phyloP scores from a whole-genome alignment of 2,888 invertebrate species.

The Gonocerus acuteangulatus region DNA sequence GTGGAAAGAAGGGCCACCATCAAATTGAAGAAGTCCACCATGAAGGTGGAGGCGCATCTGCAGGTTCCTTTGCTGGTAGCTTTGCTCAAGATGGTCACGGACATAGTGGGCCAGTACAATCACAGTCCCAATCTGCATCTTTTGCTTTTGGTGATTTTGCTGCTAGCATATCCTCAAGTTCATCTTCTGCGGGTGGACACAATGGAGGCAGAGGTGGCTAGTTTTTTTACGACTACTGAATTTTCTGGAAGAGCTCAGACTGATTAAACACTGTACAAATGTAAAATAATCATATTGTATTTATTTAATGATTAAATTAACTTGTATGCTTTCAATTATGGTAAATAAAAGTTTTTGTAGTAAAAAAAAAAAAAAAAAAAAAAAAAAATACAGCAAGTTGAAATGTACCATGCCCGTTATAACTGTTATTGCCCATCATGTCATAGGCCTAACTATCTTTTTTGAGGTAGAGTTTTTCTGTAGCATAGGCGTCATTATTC shows the following conservation, averaged over 20 bases:
- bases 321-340: too few relatives aligned
- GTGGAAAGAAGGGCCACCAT: not conserved
- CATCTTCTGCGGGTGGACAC: conserved; percentile 3
- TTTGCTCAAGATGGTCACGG: not conserved
- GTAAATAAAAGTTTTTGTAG: too few relatives aligned
- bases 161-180: conserved; percentile 2
- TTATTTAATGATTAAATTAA: too few relatives aligned
- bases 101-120: not conserved
- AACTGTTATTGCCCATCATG: too few relatives aligned
- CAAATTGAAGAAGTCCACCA: conserved; percentile 43
- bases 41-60: conserved; percentile 37
- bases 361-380: too few relatives aligned
- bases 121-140: conserved; percentile 11
- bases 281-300: too few relatives aligned
- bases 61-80: not conserved
- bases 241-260: not conserved
- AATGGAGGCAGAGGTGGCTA: conserved; percentile 7
- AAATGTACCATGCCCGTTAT: too few relatives aligned
- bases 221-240: conserved; percentile 8
- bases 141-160: conserved; percentile 5
- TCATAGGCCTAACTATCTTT: too few relatives aligned
- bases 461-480: too few relatives aligned
- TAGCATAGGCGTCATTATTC: too few relatives aligned
- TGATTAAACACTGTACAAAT: too few relatives aligned
- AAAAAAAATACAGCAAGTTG: too few relatives aligned